Base-by-base conservation (phyloP, 2,113 vertebrate genomes). In the Stigmatopora argus region DNA sequence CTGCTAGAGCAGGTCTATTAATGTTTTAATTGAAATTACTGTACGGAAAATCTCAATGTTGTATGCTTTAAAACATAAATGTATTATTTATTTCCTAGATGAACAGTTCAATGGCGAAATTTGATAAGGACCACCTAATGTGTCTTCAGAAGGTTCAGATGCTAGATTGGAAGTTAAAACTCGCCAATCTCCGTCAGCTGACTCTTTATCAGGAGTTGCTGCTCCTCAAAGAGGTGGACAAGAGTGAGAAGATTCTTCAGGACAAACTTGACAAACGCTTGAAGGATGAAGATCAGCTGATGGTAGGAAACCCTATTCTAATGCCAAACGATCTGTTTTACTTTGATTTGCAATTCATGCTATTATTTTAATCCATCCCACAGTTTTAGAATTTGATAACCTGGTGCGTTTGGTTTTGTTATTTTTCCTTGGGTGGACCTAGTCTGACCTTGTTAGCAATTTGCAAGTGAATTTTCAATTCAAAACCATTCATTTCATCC, bases 201-300 rank as follows among this genome's bases (percentile, higher is more conserved):
- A 97, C 91, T 0, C 87, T 94, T 65, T 92, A 90, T 74, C 92
- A 96, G 81, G 97, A 99, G 89, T 87, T 95, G 64, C 89, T 92
- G 72, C 87, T 97, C 44, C 89, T 97, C 67, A 91, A 92, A 75
- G 91, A 93, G 60, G 92, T 93, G 64, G 92, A 96, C 74, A 83
- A 89, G 76, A 92, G 89, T 12, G 94, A 98, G 85, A 83, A 88
- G 23, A 66, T 72, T 62, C 90, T 96, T 71, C 91, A 94, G 82
- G 89, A 89, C 41, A 84, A 64, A 46, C 86, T 95, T 19, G 87
- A 83, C 41, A 63, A 41, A 1, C 80, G 89, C 46, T 41, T 85
- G 18, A 73, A 76, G 60, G 93, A 96, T 67, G 79, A 85, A 83
- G 67, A 66, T 12, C 64, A 55, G 31, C 70, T 89, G 55, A 41